Base-by-base conservation (phyloP, 2,113 vertebrate genomes). In the Podilymbus podiceps region DNA sequence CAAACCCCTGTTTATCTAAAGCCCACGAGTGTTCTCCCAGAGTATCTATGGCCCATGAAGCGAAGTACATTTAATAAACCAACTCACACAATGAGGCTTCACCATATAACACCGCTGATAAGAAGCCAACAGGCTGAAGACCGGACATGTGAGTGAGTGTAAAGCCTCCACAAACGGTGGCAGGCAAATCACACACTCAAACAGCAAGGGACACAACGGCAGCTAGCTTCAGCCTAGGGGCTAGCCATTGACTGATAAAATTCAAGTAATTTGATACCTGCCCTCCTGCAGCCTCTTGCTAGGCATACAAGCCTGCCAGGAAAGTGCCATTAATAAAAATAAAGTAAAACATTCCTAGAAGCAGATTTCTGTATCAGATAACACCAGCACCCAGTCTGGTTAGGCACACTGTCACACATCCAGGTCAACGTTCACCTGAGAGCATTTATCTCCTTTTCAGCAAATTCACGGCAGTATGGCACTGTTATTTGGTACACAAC, bases 381-480 rank as follows among this genome's bases (percentile, higher is more conserved):
- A 33, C 18, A 15, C 13, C 5, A 1, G 49, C 27, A 72, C 5
- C 15, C 42, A 63, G 22, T 2, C 21, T 19, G 16, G 2, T 33
- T 2, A 42, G 49, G 68, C 17, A 19, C 8, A 3, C 35, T 4
- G 30, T 18, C 42, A 42, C 55, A 19, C 7, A 4, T 7, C 1
- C 46, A 49, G 33, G 27, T 66, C 60, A 25, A 18, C 25, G 10
- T 7, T 66, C 75, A 44, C 20, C 33, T 5, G 24, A 24, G 62
- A 23, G 28, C 35, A 15, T 58, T 64, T n/a, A 8, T 27, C 25
- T 38, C 0, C 0, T 27, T 52, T 52, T 11, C 59, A 44, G 27
- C 49, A 20, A 49, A 53, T 23, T 24, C 38, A 6, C 27, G 14
- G 50, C 68, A 38, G 53, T 19, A 3, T 15, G 16, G 16, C 8